Conservation (phyloP, 1,140 invertebrate genomes). For the Brachionus rubens region DNA sequence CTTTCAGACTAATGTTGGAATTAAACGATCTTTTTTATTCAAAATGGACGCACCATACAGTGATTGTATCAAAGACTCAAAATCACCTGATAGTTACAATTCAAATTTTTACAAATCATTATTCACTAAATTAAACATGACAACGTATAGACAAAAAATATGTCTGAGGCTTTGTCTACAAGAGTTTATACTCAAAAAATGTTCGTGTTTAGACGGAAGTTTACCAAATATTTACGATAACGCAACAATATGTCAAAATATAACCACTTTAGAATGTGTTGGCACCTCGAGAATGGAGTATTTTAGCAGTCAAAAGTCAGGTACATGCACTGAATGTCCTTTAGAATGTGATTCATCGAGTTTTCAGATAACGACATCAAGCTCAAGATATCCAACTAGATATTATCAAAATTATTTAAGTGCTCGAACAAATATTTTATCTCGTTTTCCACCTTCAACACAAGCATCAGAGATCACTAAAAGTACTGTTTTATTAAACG, state of each 20-base stretch:
- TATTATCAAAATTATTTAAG: constrained; percentile 38
- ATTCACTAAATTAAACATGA: constrained; percentile 28
- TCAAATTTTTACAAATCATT: background rate
- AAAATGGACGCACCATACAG: constrained; percentile 10
- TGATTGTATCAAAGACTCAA: constrained; percentile 17
- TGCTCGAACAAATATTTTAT: constrained; percentile 19
- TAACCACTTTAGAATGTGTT: constrained; percentile 9
- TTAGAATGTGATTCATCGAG: constrained; percentile 24
- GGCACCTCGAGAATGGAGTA: background rate
- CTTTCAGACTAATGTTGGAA: constrained; percentile 28
- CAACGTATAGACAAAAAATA: constrained; percentile 34
- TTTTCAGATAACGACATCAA: constrained; percentile 34
- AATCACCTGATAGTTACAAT: constrained; percentile 1
- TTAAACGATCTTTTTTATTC: constrained; percentile 29
- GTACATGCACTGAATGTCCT: background rate
- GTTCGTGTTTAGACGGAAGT: constrained; percentile 38
- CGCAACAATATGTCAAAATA: background rate
- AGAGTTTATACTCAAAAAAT: constrained; percentile 22
- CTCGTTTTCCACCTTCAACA: background rate
- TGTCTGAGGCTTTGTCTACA: constrained; percentile 30
- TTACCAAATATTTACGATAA: constrained; percentile 35
- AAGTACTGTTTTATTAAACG: constrained; percentile 14
- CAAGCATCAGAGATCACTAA: background rate
- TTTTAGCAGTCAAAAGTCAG: constrained; percentile 13
- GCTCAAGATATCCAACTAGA: constrained; percentile 22